Evolutionary conservation across 2,888 invertebrate species (phyloP).

Genomic region (Beris chalybata): DNA sequence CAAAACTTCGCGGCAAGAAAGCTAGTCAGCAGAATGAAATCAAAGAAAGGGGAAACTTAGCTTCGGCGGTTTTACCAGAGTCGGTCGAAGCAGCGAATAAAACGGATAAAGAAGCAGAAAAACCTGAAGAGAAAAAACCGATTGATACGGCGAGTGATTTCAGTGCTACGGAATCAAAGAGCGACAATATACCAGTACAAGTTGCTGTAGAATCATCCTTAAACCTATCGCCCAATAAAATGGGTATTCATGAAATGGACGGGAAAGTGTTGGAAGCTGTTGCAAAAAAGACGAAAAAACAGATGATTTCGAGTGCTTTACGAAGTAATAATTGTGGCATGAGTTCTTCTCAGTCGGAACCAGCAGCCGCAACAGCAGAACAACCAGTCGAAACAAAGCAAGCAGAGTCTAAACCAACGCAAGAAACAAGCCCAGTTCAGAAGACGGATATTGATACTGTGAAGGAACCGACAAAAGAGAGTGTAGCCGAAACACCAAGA

Average conservation of each 20-base stretch:
- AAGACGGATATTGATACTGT: not conserved
- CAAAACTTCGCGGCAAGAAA: constrained; percentile 50
- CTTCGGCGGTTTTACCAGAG: not conserved
- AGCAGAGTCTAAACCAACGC: not conserved
- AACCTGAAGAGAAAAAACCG: not conserved
- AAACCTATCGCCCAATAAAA: not conserved
- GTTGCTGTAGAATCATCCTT: constrained; percentile 13
- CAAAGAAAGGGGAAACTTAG: not conserved
- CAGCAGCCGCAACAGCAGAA: not conserved
- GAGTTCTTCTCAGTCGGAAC: not conserved
- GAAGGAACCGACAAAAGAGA: not conserved
- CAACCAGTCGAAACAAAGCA: not conserved
- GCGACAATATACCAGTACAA: constrained; percentile 11
- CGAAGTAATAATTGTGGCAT: constrained; percentile 24
- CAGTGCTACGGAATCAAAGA: not conserved
- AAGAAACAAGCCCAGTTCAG: not conserved
- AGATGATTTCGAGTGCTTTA: constrained; percentile 47
- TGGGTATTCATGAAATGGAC: constrained; percentile 43
- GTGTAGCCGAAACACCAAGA: not conserved
- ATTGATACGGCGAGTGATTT: not conserved
- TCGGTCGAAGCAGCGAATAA: not conserved
- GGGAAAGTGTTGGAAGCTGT: constrained; percentile 51
- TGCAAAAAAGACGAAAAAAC: constrained; percentile 55
- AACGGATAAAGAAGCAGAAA: not conserved
- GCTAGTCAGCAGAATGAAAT: constrained; percentile 38